These are phyloP conservation scores for Sinohyriopsis cumingii DNA, from an alignment of 2,888 invertebrate species.

Conservation along the genomic window DNA sequence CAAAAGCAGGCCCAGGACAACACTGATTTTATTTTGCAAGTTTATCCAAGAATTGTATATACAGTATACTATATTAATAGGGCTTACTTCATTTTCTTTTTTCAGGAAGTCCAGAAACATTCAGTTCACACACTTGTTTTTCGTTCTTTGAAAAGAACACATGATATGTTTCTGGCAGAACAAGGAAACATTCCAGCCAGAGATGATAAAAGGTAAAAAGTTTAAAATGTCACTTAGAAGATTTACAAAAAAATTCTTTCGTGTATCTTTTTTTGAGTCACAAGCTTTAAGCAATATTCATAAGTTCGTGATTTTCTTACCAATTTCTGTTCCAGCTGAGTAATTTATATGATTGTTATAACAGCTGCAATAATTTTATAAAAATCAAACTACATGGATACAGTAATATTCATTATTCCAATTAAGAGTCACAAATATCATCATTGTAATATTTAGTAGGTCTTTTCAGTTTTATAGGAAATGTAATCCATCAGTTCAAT, in stretches of 20 bases:
- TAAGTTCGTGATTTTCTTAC: background rate
- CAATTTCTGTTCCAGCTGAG: background rate
- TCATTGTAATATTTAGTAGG: too few species aligned
- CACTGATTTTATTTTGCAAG: too few species aligned
- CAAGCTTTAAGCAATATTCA: background rate
- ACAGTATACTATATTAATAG: too few species aligned
- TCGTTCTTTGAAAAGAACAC: slow-evolving; percentile 95
- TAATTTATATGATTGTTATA: too few species aligned
- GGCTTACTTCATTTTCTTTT: slow-evolving; percentile 7
- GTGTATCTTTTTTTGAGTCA: background rate
- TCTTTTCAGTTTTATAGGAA: background rate
- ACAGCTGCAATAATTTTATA: background rate
- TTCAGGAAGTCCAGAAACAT: slow-evolving; percentile 86
- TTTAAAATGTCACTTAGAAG: background rate
- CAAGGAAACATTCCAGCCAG: slow-evolving; percentile 87
- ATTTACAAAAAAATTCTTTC: background rate
- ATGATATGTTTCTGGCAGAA: slow-evolving; percentile 96
- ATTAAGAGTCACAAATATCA: too few species aligned
- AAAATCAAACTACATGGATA: background rate
- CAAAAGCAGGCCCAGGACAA: too few species aligned
- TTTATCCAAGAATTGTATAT: too few species aligned
- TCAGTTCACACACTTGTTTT: slow-evolving; percentile 98
- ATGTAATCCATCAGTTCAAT: background rate
- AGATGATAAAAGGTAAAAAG: slow-evolving; percentile 84
- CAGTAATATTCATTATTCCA: too few species aligned